phyloP scores from a whole-genome alignment of 2,797 vertebrate genomes.

The Etheostoma perlongum region DNA sequence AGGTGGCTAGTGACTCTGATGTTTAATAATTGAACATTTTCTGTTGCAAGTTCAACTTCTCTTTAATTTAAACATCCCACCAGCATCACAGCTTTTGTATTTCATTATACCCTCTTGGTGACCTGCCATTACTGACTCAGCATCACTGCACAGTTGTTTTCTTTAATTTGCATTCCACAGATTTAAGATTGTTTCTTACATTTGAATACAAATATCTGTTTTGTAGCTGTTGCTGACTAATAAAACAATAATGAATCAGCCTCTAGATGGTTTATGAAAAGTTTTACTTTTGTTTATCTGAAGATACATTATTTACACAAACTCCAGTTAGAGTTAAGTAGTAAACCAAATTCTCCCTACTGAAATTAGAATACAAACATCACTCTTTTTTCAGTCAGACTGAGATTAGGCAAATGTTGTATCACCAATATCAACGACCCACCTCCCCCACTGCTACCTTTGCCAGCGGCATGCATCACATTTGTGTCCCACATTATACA shows the following conservation, averaged over 20 bases:
- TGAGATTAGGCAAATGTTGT: slow-evolving; percentile 54
- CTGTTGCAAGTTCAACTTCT: slow-evolving; percentile 28
- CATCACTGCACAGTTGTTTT: slow-evolving; percentile 10
- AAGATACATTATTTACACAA: neutral
- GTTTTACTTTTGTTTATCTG: slow-evolving; percentile 1
- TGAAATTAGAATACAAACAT: slow-evolving; percentile 27
- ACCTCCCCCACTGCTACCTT: slow-evolving; percentile 26
- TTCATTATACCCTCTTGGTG: slow-evolving; percentile 40
- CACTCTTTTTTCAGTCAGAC: slow-evolving; percentile 10
- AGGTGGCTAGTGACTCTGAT: slow-evolving; percentile 36
- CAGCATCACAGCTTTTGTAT: slow-evolving; percentile 32
- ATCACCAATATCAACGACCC: slow-evolving; percentile 18
- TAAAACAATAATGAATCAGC: slow-evolving; percentile 26
- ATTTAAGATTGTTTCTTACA: slow-evolving; percentile 18
- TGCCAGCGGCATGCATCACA: slow-evolving; percentile 33
- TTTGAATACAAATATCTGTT: slow-evolving; percentile 25
- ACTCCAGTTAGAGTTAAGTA: slow-evolving; percentile 7
- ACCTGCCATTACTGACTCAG: slow-evolving; percentile 49
- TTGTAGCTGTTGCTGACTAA: slow-evolving; percentile 24
- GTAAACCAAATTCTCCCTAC: neutral
- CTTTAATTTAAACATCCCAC: slow-evolving; percentile 28
- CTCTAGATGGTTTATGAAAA: slow-evolving; percentile 14
- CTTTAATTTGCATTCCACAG: slow-evolving; percentile 26
- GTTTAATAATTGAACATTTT: slow-evolving; percentile 39
- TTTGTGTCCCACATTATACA: slow-evolving; percentile 47